Conservation (phyloP, 1,140 invertebrate genomes). For the Phenacoccus solenopsis region DNA sequence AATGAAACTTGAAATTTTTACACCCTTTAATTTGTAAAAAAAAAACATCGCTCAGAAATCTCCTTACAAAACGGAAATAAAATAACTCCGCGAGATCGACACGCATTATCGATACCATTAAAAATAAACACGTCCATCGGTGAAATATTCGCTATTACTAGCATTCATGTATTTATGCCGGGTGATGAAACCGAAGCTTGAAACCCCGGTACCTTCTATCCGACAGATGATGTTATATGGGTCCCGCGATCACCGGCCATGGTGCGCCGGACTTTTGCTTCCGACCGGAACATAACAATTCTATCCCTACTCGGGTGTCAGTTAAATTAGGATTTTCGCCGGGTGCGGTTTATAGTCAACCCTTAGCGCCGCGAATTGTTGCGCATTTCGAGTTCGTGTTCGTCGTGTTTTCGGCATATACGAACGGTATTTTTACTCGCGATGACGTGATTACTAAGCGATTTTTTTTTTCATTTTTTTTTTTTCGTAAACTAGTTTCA, state of each 20-base stretch:
- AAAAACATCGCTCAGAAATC: too few relatives aligned
- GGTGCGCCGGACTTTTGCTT: slow-evolving; percentile 15
- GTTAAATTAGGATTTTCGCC: slow-evolving; percentile 14
- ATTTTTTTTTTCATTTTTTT: background rate
- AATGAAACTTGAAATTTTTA: too few relatives aligned
- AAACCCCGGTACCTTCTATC: background rate
- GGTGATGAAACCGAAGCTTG: background rate
- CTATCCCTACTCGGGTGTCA: background rate
- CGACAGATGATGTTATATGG: background rate
- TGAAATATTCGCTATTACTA: too few relatives aligned
- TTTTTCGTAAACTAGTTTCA: too few relatives aligned
- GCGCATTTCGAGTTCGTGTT: background rate
- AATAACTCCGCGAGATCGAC: too few relatives aligned
- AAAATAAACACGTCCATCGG: too few relatives aligned
- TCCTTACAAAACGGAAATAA: too few relatives aligned
- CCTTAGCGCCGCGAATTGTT: background rate
- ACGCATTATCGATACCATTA: too few relatives aligned
- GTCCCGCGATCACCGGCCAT: background rate
- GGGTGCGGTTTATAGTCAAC: slow-evolving; percentile 4
- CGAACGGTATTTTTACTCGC: background rate
- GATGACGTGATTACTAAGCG: background rate
- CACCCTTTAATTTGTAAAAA: too few relatives aligned
- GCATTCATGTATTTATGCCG: too few relatives aligned
- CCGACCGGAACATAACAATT: slow-evolving; percentile 15
- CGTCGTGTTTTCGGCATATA: background rate